Evolutionary conservation across 2,888 invertebrate genomes (phyloP).

Genomic region (Platycheirus rosarum): DNA sequence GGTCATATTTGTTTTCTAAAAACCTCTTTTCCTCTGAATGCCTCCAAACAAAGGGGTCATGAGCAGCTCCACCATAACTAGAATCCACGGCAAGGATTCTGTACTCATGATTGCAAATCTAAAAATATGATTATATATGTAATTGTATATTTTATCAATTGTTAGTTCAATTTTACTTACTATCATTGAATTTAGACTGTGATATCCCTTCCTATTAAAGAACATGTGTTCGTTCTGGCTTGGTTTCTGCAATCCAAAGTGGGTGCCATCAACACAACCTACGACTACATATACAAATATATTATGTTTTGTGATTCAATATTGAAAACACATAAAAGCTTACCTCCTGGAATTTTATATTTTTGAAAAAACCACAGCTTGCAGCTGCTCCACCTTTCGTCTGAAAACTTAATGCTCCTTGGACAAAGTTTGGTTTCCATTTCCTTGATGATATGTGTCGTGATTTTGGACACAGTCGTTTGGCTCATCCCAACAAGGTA

Average conservation of each 20-base stretch:
- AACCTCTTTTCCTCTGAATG: background rate
- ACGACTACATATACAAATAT: background rate
- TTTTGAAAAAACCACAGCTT: no score
- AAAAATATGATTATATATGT: background rate
- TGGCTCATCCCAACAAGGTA: conserved; percentile 18
- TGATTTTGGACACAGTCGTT: conserved; percentile 7
- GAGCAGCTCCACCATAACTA: background rate
- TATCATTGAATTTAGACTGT: conserved; percentile 27
- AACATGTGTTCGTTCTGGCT: conserved; percentile 14
- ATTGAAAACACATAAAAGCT: no score
- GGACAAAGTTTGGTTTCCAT: conserved; percentile 10
- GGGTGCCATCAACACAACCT: conserved; percentile 6
- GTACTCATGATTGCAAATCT: conserved; percentile 18
- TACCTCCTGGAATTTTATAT: no score
- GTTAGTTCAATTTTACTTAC: conserved; percentile 5
- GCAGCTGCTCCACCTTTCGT: background rate
- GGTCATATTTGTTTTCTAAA: background rate
- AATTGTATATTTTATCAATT: background rate
- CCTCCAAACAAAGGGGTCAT: background rate
- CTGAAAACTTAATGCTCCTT: background rate
- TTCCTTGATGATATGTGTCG: background rate
- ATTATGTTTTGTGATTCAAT: no score
- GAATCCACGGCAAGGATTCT: conserved; percentile 1
- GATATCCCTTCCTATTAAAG: conserved; percentile 27
- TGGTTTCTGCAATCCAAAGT: background rate